Percentiles rank a stretch among this genome's conserved stretches.
These are phyloP conservation scores for Mola mola DNA, from an alignment of 2,113 vertebrate genomes.

Conservation along the genomic window DNA sequence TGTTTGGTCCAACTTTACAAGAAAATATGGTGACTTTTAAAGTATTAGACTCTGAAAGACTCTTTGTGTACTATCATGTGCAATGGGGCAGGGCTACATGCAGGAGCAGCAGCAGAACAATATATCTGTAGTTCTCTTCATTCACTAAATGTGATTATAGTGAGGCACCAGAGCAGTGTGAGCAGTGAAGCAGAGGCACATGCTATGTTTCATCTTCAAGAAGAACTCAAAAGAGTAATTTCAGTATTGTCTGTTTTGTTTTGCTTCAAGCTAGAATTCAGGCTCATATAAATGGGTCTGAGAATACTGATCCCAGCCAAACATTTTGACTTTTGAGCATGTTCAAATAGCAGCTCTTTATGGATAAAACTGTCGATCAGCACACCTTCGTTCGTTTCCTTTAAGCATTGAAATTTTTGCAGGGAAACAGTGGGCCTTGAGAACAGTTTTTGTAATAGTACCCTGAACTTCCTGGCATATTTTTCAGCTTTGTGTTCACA, in stretches of 20 bases:
- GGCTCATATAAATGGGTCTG: too few species aligned
- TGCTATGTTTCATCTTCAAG: neutral
- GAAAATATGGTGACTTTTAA: constrained; percentile 30
- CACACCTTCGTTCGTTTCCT: too few species aligned
- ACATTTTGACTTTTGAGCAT: too few species aligned
- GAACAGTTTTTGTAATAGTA: too few species aligned
- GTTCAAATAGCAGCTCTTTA: too few species aligned
- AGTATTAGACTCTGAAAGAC: constrained; percentile 42
- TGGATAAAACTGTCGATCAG: too few species aligned
- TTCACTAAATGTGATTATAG: constrained; percentile 71
- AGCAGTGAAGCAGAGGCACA: constrained; percentile 46
- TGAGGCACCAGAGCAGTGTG: constrained; percentile 42
- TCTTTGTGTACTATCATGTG: constrained; percentile 57
- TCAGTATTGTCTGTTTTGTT: neutral
- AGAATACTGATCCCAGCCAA: too few species aligned
- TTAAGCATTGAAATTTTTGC: too few species aligned
- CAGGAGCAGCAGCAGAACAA: constrained; percentile 44
- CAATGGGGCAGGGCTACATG: constrained; percentile 28
- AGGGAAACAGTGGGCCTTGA: too few species aligned
- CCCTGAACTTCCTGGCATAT: neutral
- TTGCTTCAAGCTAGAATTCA: too few species aligned
- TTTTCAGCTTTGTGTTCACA: neutral
- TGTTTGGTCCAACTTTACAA: constrained; percentile 9
- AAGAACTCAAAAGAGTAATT: neutral
- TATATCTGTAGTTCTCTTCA: constrained; percentile 54